phyloP scores from a whole-genome alignment of 2,888 invertebrate genomes.

The Cactoblastis cactorum region DNA sequence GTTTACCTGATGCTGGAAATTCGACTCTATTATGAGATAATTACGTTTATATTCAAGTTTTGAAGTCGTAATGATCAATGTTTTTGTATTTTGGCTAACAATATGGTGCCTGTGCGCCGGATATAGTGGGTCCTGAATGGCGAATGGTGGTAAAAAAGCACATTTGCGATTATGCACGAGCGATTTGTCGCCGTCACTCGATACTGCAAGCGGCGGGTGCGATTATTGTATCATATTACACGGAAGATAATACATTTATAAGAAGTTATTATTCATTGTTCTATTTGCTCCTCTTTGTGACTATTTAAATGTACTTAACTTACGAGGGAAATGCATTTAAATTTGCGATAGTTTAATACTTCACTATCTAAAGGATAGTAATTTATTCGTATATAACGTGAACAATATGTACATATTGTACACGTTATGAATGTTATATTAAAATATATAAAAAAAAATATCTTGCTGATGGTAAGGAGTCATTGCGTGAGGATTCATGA shows the following conservation, averaged over 20 bases:
- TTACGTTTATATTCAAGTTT: constrained; percentile 36
- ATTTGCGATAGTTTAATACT: too few relatives aligned
- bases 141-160: constrained; percentile 53
- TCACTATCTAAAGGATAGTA: too few relatives aligned
- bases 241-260: constrained; percentile 41
- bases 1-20: constrained; percentile 32
- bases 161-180: constrained; percentile 75
- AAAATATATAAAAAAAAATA: too few relatives aligned
- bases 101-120: constrained; percentile 62
- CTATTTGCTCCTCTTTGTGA: constrained; percentile 16
- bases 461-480: too few relatives aligned
- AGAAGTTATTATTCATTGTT: constrained; percentile 32
- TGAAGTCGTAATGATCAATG: constrained; percentile 52
- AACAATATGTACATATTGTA: too few relatives aligned
- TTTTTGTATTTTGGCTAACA: constrained; percentile 63
- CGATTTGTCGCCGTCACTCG: constrained; percentile 71
- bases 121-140: constrained; percentile 66
- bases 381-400: too few relatives aligned
- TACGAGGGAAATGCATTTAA: constrained; percentile 9
- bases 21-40: constrained; percentile 33
- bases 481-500: too few relatives aligned
- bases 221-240: constrained; percentile 70
- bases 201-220: constrained; percentile 55
- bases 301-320: constrained; percentile 14
- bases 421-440: too few relatives aligned